phyloP scores from a whole-genome alignment of 1,140 invertebrate genomes.

The Trachymyrmex cornetzi region DNA sequence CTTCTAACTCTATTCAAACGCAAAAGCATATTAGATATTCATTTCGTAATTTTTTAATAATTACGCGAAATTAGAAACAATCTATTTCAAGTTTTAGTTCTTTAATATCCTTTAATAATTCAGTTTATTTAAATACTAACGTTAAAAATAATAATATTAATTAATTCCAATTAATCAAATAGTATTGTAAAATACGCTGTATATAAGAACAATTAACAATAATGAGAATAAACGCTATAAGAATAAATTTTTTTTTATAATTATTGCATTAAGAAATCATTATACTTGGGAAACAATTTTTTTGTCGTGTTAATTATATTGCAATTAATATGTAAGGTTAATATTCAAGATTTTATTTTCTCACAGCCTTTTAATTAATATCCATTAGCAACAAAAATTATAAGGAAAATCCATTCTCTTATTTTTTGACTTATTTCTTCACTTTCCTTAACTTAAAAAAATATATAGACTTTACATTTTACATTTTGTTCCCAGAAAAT shows the following conservation, averaged over 20 bases:
- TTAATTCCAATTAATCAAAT: neutral
- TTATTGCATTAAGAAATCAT: neutral
- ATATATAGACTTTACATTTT: neutral
- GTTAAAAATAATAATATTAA: slow-evolving; percentile 13
- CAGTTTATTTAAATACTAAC: neutral
- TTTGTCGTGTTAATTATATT: slow-evolving; percentile 16
- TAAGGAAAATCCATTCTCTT: slow-evolving; percentile 11
- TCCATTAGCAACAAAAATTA: neutral
- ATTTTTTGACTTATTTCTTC: neutral
- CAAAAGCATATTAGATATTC: neutral
- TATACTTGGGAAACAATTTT: neutral
- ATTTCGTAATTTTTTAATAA: neutral
- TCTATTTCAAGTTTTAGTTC: neutral
- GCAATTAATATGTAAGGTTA: neutral
- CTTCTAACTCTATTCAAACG: neutral
- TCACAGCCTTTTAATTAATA: slow-evolving; percentile 25
- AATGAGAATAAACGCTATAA: neutral
- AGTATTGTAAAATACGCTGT: neutral
- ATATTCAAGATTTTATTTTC: slow-evolving; percentile 32
- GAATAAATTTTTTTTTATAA: neutral
- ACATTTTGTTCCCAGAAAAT: slow-evolving; percentile 15
- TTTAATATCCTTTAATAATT: neutral
- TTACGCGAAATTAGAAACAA: neutral
- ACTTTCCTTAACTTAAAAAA: slow-evolving; percentile 18
- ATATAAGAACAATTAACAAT: slow-evolving; percentile 17